phyloP scores from a whole-genome alignment of 2,888 invertebrate species.

The Yponomeuta cagnagella region DNA sequence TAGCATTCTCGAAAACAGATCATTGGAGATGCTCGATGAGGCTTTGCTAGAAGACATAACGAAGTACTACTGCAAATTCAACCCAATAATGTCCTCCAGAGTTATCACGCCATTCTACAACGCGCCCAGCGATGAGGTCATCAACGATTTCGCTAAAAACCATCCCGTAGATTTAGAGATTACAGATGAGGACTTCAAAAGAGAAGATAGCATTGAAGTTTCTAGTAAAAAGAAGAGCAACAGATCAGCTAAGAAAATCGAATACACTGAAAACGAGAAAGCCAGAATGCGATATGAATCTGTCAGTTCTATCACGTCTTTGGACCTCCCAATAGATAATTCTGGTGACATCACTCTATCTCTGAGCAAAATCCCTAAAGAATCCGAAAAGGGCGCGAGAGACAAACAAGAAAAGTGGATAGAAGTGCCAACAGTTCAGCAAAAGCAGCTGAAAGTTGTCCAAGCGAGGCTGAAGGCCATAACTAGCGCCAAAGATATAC shows the following conservation, averaged over 20 bases:
- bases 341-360: constrained; percentile 61
- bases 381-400: constrained; percentile 37
- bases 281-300: constrained; percentile 59
- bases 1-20: constrained; percentile 80
- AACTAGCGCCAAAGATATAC: constrained; percentile 51
- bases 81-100: constrained; percentile 76
- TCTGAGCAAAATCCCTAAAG: constrained; percentile 48
- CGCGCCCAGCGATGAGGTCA: constrained; percentile 76
- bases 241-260: constrained; percentile 54
- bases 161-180: constrained; percentile 65
- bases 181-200: constrained; percentile 68
- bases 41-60: constrained; percentile 79
- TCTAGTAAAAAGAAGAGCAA: constrained; percentile 53
- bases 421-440: constrained; percentile 56
- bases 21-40: constrained; percentile 78
- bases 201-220: constrained; percentile 55
- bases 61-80: constrained; percentile 79
- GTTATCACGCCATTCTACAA: constrained; percentile 82
- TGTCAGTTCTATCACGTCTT: constrained; percentile 57
- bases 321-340: constrained; percentile 54
- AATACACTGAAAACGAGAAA: constrained; percentile 63
- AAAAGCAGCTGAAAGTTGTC: constrained; percentile 66
- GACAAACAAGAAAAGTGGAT: constrained; percentile 63
- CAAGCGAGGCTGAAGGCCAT: constrained; percentile 68
- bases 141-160: constrained; percentile 54